Evolutionary conservation across 2,113 vertebrate species (phyloP).

Genomic region (Hirundichthys speculiger): DNA sequence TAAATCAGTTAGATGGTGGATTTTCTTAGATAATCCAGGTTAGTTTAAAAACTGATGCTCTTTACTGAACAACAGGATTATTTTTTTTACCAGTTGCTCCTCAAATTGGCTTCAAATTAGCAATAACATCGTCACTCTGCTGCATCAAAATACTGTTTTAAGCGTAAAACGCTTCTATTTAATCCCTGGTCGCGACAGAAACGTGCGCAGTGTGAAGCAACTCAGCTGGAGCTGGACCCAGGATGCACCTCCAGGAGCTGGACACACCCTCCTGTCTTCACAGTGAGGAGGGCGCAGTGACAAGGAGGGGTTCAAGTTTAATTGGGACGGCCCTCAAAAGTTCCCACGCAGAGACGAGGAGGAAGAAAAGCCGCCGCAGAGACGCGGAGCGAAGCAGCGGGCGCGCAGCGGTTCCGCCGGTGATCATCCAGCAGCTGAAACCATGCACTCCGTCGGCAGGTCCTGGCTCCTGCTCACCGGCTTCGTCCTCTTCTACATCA

Average conservation of each 20-base stretch:
- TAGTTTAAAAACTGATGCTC: too few relatives aligned
- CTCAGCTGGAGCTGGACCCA: too few relatives aligned
- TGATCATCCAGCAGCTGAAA: background rate
- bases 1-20: too few relatives aligned
- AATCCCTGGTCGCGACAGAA: too few relatives aligned
- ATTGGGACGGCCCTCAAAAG: slow-evolving; percentile 36
- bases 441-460: slow-evolving; percentile 66
- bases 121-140: too few relatives aligned
- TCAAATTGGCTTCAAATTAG: too few relatives aligned
- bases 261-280: slow-evolving; percentile 32
- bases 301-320: slow-evolving; percentile 48
- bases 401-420: background rate
- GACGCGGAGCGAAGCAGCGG: background rate
- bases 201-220: too few relatives aligned
- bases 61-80: too few relatives aligned
- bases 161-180: too few relatives aligned
- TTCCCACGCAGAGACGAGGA: slow-evolving; percentile 12
- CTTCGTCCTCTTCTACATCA: slow-evolving; percentile 77
- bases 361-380: background rate
- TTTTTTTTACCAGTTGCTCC: too few relatives aligned
- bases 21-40: too few relatives aligned
- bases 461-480: slow-evolving; percentile 72
- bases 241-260: background rate
- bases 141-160: too few relatives aligned
- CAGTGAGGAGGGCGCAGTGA: slow-evolving; percentile 51